phyloP scores from a whole-genome alignment of 2,797 vertebrate species.

The Hybognathus amarus region DNA sequence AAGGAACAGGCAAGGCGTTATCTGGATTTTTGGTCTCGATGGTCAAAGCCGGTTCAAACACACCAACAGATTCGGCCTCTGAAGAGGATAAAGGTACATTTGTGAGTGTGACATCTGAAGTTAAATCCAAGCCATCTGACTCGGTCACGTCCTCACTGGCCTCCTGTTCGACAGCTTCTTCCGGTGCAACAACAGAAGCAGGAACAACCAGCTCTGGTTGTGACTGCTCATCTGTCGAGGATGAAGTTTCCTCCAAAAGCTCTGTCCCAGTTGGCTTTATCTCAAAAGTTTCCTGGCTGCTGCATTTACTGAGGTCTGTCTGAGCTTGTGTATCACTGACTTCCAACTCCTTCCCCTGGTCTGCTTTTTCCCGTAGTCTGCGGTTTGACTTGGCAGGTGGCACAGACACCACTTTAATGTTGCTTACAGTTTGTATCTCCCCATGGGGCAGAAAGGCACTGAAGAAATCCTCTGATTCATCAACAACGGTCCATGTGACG shows the following conservation, averaged over 20 bases:
- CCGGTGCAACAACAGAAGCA: conserved; percentile 52
- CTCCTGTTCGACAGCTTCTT: conserved; percentile 52
- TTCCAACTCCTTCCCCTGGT: conserved; percentile 63
- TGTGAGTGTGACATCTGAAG: conserved; percentile 55
- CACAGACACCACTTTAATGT: conserved; percentile 87
- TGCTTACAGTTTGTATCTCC: conserved; percentile 80
- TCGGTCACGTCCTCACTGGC: conserved; percentile 41
- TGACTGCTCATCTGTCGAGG: conserved; percentile 60
- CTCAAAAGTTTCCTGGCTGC: conserved; percentile 58
- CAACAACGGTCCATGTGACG: conserved; percentile 91
- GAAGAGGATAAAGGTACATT: conserved; percentile 53
- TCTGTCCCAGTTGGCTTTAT: conserved; percentile 60
- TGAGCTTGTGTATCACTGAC: conserved; percentile 58
- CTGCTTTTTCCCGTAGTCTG: conserved; percentile 85
- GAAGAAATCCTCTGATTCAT: conserved; percentile 97
- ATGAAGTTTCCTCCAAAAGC: conserved; percentile 47
- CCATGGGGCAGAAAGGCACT: conserved; percentile 89
- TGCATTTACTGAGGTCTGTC: conserved; percentile 42
- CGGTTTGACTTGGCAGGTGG: conserved; percentile 89
- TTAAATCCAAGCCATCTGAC: conserved; percentile 45
- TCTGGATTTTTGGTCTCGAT: conserved; percentile 61
- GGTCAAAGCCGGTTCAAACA: conserved; percentile 52
- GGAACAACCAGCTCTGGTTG: conserved; percentile 65
- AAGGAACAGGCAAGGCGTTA: conserved; percentile 66
- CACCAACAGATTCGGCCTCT: conserved; percentile 53